phyloP scores from a whole-genome alignment of 2,888 invertebrate species.

The Teleogryllus oceanicus region DNA sequence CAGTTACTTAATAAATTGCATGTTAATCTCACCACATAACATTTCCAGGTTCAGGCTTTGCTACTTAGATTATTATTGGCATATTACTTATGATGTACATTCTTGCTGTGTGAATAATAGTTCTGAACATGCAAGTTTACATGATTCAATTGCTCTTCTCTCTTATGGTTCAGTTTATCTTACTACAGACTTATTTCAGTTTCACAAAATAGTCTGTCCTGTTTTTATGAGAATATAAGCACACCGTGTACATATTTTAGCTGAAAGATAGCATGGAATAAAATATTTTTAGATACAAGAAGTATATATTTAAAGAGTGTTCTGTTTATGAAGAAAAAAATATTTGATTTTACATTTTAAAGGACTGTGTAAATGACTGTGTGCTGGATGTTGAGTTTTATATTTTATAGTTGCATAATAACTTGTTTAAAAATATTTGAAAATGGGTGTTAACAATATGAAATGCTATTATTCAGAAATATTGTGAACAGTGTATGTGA shows the following conservation, averaged over 20 bases:
- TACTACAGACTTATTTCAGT: too few species aligned
- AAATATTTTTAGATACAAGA: conserved; percentile 1
- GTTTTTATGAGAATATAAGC: not conserved
- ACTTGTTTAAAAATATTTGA: not conserved
- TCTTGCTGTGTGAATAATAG: too few species aligned
- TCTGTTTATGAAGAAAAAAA: not conserved
- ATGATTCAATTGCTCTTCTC: too few species aligned
- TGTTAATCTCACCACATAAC: too few species aligned
- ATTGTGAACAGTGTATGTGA: too few species aligned
- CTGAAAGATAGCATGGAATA: not conserved
- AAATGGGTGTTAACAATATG: not conserved
- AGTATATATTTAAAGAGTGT: conserved; percentile 4
- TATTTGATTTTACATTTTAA: not conserved
- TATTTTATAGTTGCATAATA: not conserved
- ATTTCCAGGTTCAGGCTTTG: too few species aligned
- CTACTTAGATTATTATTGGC: too few species aligned
- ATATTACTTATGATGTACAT: too few species aligned
- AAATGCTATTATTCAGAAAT: not conserved
- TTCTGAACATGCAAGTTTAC: too few species aligned
- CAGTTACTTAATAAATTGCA: too few species aligned
- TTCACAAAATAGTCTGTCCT: not conserved
- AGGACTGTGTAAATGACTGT: not conserved
- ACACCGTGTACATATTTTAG: not conserved
- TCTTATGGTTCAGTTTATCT: too few species aligned
- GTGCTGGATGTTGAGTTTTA: conserved; percentile 18